Conservation (phyloP, 2,113 vertebrate genomes). For the Sander vitreus region DNA sequence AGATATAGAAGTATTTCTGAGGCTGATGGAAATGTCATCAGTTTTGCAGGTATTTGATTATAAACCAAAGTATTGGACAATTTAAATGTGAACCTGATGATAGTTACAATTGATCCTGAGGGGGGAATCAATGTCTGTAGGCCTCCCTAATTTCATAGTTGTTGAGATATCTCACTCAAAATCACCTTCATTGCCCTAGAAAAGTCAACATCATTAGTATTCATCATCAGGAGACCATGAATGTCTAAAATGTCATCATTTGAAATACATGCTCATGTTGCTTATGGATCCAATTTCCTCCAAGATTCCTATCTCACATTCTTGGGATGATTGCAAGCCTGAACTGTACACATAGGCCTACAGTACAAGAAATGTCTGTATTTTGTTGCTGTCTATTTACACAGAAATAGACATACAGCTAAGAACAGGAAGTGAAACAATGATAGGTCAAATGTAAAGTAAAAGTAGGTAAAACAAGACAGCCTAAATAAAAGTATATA, state of each 20-base stretch:
- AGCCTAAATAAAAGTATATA: background rate
- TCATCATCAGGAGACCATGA: background rate
- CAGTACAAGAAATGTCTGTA: no score
- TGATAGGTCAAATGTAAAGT: no score
- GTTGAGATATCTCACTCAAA: background rate
- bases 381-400: no score
- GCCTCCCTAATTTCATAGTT: background rate
- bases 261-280: background rate
- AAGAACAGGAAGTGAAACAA: no score
- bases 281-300: slow-evolving; percentile 34
- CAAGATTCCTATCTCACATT: slow-evolving; percentile 36
- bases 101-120: background rate
- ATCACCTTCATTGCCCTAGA: no score
- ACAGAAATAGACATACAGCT: no score
- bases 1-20: no score
- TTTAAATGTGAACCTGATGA: background rate
- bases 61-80: background rate
- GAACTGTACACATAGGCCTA: no score
- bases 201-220: background rate
- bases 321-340: background rate
- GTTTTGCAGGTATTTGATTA: background rate
- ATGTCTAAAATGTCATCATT: background rate
- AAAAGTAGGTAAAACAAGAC: no score
- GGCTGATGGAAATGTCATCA: background rate
- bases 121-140: no score